Percentiles rank a stretch among this genome's conserved stretches.
These are phyloP conservation scores for Phallusia fumigata DNA, from an alignment of 23 tunicate species.

Conservation along the genomic window DNA sequence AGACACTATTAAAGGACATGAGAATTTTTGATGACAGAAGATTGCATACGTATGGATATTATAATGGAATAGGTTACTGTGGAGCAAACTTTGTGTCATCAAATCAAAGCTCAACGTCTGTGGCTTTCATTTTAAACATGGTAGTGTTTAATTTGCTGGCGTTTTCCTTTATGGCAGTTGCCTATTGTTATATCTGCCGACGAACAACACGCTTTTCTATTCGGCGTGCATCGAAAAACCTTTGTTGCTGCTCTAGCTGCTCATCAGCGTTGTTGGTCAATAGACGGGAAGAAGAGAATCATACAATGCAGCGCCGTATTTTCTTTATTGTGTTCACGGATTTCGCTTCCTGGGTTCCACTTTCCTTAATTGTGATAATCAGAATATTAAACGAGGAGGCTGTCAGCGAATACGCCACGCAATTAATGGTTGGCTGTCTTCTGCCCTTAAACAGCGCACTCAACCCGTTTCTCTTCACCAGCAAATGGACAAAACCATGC, in stretches of 20 bases:
- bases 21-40: not conserved
- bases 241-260: not conserved
- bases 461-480: not conserved
- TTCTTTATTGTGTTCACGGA: not conserved
- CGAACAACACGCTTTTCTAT: not conserved
- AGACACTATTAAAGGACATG: not conserved
- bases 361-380: not conserved
- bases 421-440: not conserved
- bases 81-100: not conserved
- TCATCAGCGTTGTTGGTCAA: not conserved
- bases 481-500: not conserved
- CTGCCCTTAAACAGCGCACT: not conserved
- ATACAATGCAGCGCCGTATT: not conserved
- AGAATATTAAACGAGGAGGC: not conserved
- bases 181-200: not conserved
- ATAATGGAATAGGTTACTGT: not conserved
- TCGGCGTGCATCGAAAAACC: not conserved
- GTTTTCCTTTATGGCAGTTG: not conserved
- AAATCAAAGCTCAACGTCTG: not conserved
- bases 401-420: not conserved
- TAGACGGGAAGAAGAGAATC: not conserved
- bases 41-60: not conserved
- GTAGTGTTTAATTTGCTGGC: not conserved
- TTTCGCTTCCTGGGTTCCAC: constrained; percentile 7
- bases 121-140: not conserved